Conservation (phyloP, 2,888 invertebrate genomes). For the Synergus umbraculus region DNA sequence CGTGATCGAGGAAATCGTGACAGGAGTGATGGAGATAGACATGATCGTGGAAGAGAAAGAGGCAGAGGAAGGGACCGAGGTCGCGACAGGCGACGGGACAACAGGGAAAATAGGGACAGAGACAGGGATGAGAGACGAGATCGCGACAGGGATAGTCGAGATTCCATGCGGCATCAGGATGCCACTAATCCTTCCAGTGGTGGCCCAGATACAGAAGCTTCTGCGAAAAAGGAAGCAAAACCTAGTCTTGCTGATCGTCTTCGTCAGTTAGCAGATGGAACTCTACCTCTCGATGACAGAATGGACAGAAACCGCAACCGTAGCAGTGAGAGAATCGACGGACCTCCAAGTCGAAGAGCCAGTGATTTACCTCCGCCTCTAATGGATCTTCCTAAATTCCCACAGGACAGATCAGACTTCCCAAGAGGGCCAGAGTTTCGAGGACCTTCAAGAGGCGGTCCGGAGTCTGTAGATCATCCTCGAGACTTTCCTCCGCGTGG, state of each 20-base stretch:
- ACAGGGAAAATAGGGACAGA: constrained; percentile 68
- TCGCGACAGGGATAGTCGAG: constrained; percentile 70
- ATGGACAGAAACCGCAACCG: constrained; percentile 66
- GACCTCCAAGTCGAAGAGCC: constrained; percentile 59
- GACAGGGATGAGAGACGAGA: constrained; percentile 72
- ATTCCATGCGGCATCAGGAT: constrained; percentile 68
- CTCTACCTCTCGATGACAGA: constrained; percentile 71
- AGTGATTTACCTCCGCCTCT: constrained; percentile 73
- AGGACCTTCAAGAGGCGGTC: constrained; percentile 50
- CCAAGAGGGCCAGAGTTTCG: constrained; percentile 68
- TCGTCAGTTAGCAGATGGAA: constrained; percentile 75
- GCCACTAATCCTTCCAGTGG: constrained; percentile 59
- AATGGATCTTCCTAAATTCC: constrained; percentile 74
- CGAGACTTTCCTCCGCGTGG: constrained; percentile 55
- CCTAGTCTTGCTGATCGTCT: constrained; percentile 75
- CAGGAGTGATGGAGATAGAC: constrained; percentile 69
- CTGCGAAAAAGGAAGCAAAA: constrained; percentile 70
- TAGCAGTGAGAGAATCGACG: constrained; percentile 69
- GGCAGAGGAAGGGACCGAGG: constrained; percentile 65
- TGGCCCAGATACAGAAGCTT: constrained; percentile 55
- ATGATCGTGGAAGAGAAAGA: constrained; percentile 65
- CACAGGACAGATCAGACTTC: constrained; percentile 69
- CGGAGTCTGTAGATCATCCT: constrained; percentile 33
- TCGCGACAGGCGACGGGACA: constrained; percentile 70
- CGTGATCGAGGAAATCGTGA: constrained; percentile 65